These are phyloP conservation scores for Epistrophella euchroma DNA, from an alignment of 2,888 invertebrate genomes.

Conservation along the genomic window DNA sequence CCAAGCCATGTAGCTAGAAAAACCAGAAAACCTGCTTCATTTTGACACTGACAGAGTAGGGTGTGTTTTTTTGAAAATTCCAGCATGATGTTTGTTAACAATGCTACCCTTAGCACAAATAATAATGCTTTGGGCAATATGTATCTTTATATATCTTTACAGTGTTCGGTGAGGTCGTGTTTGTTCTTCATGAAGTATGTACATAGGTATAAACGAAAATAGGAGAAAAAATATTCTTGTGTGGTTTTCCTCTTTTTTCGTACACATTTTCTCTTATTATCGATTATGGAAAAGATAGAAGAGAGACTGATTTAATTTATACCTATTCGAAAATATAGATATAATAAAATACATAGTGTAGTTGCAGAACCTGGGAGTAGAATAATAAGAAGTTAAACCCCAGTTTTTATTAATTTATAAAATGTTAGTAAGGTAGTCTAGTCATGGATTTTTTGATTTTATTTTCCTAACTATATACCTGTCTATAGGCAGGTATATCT, in stretches of 20 bases:
- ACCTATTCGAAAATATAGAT: no score
- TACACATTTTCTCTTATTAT: conserved; percentile 48
- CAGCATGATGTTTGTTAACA: conserved; percentile 10
- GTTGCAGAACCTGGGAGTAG: no score
- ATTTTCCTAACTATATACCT: background rate
- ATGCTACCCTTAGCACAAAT: conserved; percentile 33
- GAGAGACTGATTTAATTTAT: conserved; percentile 6
- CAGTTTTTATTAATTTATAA: background rate
- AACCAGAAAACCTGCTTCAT: conserved; percentile 11
- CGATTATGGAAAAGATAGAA: conserved; percentile 40
- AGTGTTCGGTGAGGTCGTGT: background rate
- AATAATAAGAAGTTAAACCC: conserved; percentile 3
- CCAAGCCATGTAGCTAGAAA: conserved; percentile 17
- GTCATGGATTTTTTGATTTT: background rate
- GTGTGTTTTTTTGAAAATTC: conserved; percentile 54
- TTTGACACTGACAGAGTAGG: conserved; percentile 26
- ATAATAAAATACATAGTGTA: no score
- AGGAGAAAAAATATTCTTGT: conserved; percentile 39
- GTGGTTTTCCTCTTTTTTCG: conserved; percentile 12
- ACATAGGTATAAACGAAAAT: background rate
- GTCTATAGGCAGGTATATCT: background rate
- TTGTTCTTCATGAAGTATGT: background rate
- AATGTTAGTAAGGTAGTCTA: no score
- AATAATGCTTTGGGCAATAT: conserved; percentile 6
- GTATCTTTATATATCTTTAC: background rate